These are phyloP conservation scores for Drosophila paranaensis DNA, from an alignment of 2,888 invertebrate genomes.

Conservation along the genomic window DNA sequence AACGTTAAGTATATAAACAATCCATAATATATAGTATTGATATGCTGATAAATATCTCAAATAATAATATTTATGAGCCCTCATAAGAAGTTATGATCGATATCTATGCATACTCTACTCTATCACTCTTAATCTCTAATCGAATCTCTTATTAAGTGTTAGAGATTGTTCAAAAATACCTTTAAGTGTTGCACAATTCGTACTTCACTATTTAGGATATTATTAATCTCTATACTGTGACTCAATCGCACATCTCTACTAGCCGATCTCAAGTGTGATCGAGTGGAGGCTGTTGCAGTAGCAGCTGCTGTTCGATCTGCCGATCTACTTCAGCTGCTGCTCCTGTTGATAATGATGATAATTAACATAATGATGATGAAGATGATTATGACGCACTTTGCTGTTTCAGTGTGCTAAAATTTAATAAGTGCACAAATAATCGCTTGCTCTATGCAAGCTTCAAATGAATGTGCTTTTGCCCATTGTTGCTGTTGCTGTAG, in stretches of 20 bases:
- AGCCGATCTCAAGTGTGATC: constrained; percentile 41
- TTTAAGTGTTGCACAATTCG: background rate
- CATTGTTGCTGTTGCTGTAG: constrained; percentile 48
- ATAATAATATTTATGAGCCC: too few relatives aligned
- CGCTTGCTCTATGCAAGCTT: constrained; percentile 67
- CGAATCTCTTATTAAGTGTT: background rate
- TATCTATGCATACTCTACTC: too few relatives aligned
- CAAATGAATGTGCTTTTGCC: constrained; percentile 59
- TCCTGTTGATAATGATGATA: constrained; percentile 33
- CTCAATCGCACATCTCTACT: constrained; percentile 31
- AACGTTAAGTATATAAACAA: background rate
- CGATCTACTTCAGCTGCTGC: constrained; percentile 17
- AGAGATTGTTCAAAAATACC: background rate
- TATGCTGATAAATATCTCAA: background rate
- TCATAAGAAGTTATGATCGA: too few relatives aligned
- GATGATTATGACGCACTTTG: constrained; percentile 52
- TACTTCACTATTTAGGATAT: background rate
- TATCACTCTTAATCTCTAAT: background rate
- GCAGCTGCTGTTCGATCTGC: constrained; percentile 38
- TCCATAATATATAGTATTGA: background rate
- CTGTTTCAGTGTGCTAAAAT: constrained; percentile 63
- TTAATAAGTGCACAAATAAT: constrained; percentile 76
- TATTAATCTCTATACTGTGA: constrained; percentile 4
- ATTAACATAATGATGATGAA: constrained; percentile 46
- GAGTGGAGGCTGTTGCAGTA: constrained; percentile 29